Evolutionary conservation across 2,888 invertebrate genomes (phyloP).

Genomic region (Bedellia somnulentella): DNA sequence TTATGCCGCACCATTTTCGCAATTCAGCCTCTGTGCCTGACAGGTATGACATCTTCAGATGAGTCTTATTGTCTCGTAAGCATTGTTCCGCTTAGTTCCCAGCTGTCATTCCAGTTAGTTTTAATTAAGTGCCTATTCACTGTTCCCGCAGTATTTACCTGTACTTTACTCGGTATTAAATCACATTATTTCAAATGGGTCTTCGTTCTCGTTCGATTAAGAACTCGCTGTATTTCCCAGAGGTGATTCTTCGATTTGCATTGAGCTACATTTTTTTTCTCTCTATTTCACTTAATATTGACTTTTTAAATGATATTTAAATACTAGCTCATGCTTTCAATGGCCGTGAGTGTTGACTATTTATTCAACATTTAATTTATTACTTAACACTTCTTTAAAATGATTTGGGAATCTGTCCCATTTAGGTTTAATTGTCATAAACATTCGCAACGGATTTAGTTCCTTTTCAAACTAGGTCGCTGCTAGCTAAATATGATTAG

Average conservation of each 20-base stretch:
- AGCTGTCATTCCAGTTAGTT: constrained; percentile 25
- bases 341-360: too few species aligned
- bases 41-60: constrained; percentile 28
- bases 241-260: constrained; percentile 22
- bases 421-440: too few species aligned
- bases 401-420: too few species aligned
- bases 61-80: constrained; percentile 29
- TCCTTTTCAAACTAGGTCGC: too few species aligned
- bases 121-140: constrained; percentile 42
- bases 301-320: too few species aligned
- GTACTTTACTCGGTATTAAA: background rate
- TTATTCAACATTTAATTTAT: too few species aligned
- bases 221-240: constrained; percentile 21
- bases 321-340: too few species aligned
- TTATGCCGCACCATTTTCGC: too few species aligned
- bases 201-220: background rate
- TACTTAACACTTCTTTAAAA: too few species aligned
- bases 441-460: too few species aligned
- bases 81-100: constrained; percentile 19
- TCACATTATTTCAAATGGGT: background rate
- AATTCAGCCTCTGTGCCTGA: constrained; percentile 3
- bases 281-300: too few species aligned
- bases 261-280: constrained; percentile 16
- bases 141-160: constrained; percentile 30
- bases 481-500: too few species aligned